A percentile compares a stretch with the other conserved stretches of the same genome.
These are phyloP conservation scores for Zaprionus tsacasi DNA, from an alignment of 1,140 invertebrate genomes.

Conservation along the genomic window DNA sequence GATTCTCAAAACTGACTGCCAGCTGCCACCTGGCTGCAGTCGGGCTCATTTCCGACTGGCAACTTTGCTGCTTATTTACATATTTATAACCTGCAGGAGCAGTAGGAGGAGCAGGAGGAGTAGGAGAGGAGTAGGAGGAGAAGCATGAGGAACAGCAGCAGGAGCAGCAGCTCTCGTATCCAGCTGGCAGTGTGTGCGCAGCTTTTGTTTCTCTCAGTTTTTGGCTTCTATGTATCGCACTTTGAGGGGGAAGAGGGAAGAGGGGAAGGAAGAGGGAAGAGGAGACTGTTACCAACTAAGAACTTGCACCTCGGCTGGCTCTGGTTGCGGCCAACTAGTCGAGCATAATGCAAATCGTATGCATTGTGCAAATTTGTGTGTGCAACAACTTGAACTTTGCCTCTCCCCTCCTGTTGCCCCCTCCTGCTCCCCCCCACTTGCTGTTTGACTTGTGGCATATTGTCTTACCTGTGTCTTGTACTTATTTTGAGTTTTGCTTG, in stretches of 20 bases:
- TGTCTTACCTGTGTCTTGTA: slow-evolving; percentile 62
- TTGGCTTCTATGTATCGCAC: slow-evolving; percentile 40
- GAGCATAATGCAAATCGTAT: slow-evolving; percentile 66
- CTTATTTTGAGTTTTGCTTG: slow-evolving; percentile 13
- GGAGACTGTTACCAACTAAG: neutral
- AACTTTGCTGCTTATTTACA: slow-evolving; percentile 80
- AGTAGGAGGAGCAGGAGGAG: slow-evolving; percentile 4
- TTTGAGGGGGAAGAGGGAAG: neutral
- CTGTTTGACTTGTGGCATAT: slow-evolving; percentile 76
- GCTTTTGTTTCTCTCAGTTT: slow-evolving; percentile 51
- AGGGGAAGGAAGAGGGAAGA: no score
- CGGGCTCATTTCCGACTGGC: slow-evolving; percentile 48
- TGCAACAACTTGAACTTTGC: slow-evolving; percentile 59
- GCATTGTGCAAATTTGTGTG: slow-evolving; percentile 68
- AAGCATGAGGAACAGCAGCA: neutral
- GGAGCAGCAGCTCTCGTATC: slow-evolving; percentile 45
- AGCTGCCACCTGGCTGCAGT: neutral
- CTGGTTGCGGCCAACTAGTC: slow-evolving; percentile 45
- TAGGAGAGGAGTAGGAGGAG: slow-evolving; percentile 11
- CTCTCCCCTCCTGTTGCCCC: slow-evolving; percentile 1
- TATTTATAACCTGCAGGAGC: slow-evolving; percentile 68
- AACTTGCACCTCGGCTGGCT: slow-evolving; percentile 36
- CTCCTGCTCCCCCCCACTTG: neutral
- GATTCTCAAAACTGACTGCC: slow-evolving; percentile 32
- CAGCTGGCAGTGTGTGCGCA: neutral